Percentiles rank a stretch among this genome's conserved stretches.
These are phyloP conservation scores for Chondrosia reniformis DNA, from an alignment of 37 sponge, comb jelly and placozoan genomes.

Conservation along the genomic window DNA sequence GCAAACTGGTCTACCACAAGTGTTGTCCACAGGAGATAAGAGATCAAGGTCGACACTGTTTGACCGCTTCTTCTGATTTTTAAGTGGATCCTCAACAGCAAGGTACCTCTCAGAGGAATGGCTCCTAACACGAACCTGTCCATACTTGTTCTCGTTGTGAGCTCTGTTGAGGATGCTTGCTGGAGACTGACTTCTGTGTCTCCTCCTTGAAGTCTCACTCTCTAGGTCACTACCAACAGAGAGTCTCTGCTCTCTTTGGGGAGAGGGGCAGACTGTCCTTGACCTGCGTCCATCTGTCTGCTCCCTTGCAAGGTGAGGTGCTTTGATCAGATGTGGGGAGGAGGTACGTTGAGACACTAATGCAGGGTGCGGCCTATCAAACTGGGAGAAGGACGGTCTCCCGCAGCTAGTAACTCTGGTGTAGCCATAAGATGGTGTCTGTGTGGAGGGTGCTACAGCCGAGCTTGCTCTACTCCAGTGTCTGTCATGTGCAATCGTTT, in stretches of 20 bases:
- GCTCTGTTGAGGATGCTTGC: slow-evolving; percentile 3
- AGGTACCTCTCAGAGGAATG: slow-evolving; percentile 9
- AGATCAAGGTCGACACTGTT: slow-evolving; percentile 26
- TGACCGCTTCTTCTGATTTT: background rate
- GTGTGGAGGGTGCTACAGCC: background rate
- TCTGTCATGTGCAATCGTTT: background rate
- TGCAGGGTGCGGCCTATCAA: background rate
- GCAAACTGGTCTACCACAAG: background rate
- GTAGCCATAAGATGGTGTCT: background rate
- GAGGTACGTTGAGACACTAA: background rate
- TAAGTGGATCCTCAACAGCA: background rate
- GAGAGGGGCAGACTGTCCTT: background rate
- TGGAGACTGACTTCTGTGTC: slow-evolving; percentile 19
- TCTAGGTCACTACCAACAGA: background rate
- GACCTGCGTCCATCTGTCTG: background rate
- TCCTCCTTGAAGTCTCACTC: background rate
- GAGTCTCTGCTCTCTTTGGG: no score
- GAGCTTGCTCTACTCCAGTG: slow-evolving; percentile 3
- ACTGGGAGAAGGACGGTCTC: background rate
- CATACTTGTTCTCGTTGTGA: slow-evolving; percentile 14
- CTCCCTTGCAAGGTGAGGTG: slow-evolving; percentile 10
- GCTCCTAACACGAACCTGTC: background rate
- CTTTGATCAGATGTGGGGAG: background rate
- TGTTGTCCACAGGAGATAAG: slow-evolving; percentile 23
- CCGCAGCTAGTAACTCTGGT: background rate